Base-by-base conservation (phyloP, 2,113 vertebrate species). In the Grallaria varia region DNA sequence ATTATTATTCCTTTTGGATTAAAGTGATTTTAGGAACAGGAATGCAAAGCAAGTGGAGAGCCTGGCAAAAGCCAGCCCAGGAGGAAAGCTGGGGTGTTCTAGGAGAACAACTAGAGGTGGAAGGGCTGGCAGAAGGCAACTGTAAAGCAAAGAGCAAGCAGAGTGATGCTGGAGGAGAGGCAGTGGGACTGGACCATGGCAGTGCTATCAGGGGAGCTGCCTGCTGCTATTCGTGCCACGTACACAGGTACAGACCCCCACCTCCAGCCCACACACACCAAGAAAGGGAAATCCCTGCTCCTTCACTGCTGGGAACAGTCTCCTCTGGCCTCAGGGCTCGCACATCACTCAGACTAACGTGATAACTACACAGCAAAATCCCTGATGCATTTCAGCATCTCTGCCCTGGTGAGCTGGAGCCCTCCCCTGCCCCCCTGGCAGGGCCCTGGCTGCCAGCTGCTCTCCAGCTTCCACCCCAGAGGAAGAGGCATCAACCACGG, bases 1-100 rank as follows among this genome's bases (percentile, higher is more conserved):
- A 97, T 96, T 95, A 93, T 58, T 88, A 33, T 94, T 83, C 56
- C 60, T 63, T 87, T 71, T 18, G 68, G 47, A 86, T 15, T 71
- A 37, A 92, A 93, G 72, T 19, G 76, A 59, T 93, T 94, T 93
- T 19, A 92, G 80, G 82, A 86, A 20, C 20, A 93, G 56, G 77
- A 89, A 92, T 14, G 39, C 20, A 47, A 59, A 88, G 49, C 0
- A 7, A 88, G 40, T 44, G 76, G 47, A 88, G 49, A 93, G 52
- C 50, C 78, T 20, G 4, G 73, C 21, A 39, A 75, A 83, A 90
- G 50, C 18, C 59, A 62, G 60, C 40, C 47, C 79, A 18, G 35
- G 76, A 78, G 68, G 64, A 64, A 62, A 77, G 1, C 14, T 16
- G 24, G 27, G 23, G 27, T 71, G 37, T 86, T 66, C 44, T 13